Evolutionary conservation across 2,797 vertebrate species (phyloP).

Genomic region (Rousettus madagascariensis): DNA sequence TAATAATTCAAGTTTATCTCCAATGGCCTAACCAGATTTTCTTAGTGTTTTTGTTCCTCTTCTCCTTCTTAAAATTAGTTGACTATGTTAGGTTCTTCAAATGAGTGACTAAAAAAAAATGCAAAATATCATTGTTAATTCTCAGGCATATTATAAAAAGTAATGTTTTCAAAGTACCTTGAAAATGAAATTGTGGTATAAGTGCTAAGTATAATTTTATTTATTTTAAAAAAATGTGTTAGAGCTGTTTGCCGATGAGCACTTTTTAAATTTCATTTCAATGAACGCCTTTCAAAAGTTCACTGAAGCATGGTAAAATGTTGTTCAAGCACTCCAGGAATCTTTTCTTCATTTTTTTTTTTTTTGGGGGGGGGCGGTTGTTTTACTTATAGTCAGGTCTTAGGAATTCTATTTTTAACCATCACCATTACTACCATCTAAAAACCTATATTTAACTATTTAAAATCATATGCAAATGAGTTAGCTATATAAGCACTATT

Average conservation of each 20-base stretch:
- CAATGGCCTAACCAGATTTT: neutral
- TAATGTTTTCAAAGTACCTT: constrained; percentile 8
- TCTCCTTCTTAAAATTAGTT: neutral
- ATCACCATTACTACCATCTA: neutral
- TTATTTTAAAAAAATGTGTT: neutral
- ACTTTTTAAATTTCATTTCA: constrained; percentile 26
- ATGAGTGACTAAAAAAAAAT: neutral
- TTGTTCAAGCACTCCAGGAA: neutral
- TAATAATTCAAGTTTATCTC: neutral
- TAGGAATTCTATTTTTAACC: constrained; percentile 1
- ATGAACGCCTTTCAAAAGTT: neutral
- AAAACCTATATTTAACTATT: neutral
- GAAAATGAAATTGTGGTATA: neutral
- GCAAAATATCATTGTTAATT: neutral
- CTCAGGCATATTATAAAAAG: neutral
- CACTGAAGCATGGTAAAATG: neutral
- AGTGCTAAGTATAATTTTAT: neutral
- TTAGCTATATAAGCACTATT: neutral
- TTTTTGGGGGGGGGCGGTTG: neutral
- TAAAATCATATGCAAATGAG: neutral
- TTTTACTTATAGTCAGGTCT: neutral
- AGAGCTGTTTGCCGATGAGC: neutral
- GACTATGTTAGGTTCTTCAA: neutral
- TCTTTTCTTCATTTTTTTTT: neutral
- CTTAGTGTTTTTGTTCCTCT: neutral